Evolutionary conservation across 2,113 vertebrate species (phyloP), one percentile per base, ranked within the genome.

Genomic region (Crotalus tigris): DNA sequence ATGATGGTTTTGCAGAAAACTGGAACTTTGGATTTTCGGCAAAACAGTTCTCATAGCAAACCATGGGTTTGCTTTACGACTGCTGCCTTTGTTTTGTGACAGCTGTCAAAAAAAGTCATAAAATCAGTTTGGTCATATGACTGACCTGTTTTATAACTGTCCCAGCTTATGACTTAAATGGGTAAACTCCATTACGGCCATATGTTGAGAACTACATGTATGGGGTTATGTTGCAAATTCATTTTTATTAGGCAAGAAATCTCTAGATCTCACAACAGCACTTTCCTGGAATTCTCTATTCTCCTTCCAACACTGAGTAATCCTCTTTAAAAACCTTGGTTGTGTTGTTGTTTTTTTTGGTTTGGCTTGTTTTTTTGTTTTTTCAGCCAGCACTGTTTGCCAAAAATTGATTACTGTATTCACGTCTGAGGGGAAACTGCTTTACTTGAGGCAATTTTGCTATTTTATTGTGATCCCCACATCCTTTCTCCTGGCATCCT

Each of bases 401-500:
- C 59, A 64, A 85, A 91, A 6, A 1, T 4, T 93, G 87, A 55
- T 92, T 85, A n/a, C 11, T n/a, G 4, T n/a, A 0, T 90, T 33
- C 0, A 7, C 51, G 5, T 11, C 53, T 0, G 29, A 8, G 85
- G 19, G 92, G 58, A 23, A 23, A 2, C 57, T 91, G 8, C 33
- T 23, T 57, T 17, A 2, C 49, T 19, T 53, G 29, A 69, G 58
- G 3, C 26, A n/a, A 5, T 90, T 69, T 53, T 33, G 15, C 15
- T 39, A 53, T 12, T 54, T 26, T 39, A 26, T 91, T 91, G 21
- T 12, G 19, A 87, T 88, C 57, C 91, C 87, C 94, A n/a, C 88
- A 93, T 51, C 87, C 91, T 96, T 95, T 91, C 94, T 93, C 96
- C 95, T 96, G 93, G 95, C 91, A 61, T 3, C 24, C 29, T 94